Evolutionary conservation across 2,888 invertebrate genomes (phyloP), one percentile per base, ranked within the genome.

Genomic region (Pasiphila rectangulata): DNA sequence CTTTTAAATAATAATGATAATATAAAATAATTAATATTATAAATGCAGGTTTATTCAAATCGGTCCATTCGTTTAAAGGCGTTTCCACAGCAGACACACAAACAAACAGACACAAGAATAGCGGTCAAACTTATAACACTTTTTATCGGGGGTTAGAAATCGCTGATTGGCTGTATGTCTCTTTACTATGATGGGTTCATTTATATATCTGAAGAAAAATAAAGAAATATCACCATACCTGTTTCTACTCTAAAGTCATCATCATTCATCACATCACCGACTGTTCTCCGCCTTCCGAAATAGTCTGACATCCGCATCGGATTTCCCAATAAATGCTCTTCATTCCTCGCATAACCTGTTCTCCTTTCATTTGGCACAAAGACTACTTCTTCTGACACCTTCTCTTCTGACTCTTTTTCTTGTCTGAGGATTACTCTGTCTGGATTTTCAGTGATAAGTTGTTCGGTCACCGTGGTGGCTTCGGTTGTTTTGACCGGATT

Each of bases 311-410:
- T 30, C 1, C 27, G 64, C 0, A 64, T 10, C 0, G 32, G 46
- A 4, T 56, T 52, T 1, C 56, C 49, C 1, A 45, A 40, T 1
- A 61, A 6, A 44, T 56, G 54, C 0, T 48, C 42, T 0, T 48
- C 46, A 4, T 68, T 61, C 0, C 68, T 51, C 0, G 46, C 41
- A n/a, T 0, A 61, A 53, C 16, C 54, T 56, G 3, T 7, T 30
- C 4, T 32, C 32, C 43, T 58, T 0, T 72, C 67, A 34, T 82
- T 79, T 0, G 83, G 84, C 1, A 84, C 51, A 24, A 84, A 84
- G 0, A 83, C 44, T 0, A 83, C 67, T 19, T 61, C 62, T 0
- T 72, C 71, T 10, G 49, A 45, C 0, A 36, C 29, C 38, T 13
- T 36, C 7, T 39, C 40, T 25, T 25, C 40, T 4, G 15, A 12